phyloP scores from a whole-genome alignment of 2,113 vertebrate genomes.

The Malurus alboscapulatus region DNA sequence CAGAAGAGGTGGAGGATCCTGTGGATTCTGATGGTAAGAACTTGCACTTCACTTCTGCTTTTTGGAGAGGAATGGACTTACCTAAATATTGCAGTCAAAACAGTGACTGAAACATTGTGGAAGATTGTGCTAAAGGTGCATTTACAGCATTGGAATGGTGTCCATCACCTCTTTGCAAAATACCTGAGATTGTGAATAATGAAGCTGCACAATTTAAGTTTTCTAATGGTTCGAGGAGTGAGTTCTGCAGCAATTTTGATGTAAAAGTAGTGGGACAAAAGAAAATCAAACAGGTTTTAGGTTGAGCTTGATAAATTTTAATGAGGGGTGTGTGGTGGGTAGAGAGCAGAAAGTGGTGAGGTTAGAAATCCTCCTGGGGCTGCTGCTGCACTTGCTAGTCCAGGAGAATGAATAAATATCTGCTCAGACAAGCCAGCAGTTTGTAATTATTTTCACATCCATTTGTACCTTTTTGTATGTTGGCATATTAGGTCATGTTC shows the following conservation, averaged over 20 bases:
- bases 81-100: background rate
- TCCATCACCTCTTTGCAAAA: background rate
- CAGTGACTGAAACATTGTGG: background rate
- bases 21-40: conserved; percentile 93
- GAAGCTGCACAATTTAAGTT: background rate
- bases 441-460: background rate
- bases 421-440: background rate
- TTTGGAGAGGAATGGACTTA: background rate
- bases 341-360: background rate
- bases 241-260: background rate
- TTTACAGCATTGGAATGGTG: background rate
- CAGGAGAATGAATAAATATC: background rate
- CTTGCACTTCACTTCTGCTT: background rate
- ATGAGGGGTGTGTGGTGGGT: background rate
- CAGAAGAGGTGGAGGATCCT: conserved; percentile 95
- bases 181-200: background rate
- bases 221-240: background rate
- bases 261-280: background rate
- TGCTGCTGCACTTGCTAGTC: background rate
- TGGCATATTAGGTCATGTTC: background rate
- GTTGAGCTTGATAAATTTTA: background rate
- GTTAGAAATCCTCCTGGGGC: background rate
- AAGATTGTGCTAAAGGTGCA: background rate
- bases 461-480: background rate
- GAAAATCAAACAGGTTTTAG: background rate